These are phyloP conservation scores for Trachymyrmex septentrionalis DNA, from an alignment of 1,140 invertebrate genomes.

Conservation along the genomic window DNA sequence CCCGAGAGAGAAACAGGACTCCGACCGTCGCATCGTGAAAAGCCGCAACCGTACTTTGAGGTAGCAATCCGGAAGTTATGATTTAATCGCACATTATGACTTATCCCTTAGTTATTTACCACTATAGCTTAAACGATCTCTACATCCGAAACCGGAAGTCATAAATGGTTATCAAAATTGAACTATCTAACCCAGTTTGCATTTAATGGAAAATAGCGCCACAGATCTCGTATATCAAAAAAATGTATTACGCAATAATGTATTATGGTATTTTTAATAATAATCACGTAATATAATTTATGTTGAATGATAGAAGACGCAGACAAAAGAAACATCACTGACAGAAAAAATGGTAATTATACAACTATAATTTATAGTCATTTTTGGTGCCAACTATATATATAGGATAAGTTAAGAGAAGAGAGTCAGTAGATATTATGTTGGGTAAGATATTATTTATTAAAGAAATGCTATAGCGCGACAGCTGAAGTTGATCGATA, in stretches of 20 bases:
- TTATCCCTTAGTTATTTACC: not conserved
- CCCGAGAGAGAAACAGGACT: constrained; percentile 68
- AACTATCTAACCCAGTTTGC: not conserved
- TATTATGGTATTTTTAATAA: not conserved
- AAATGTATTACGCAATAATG: not conserved
- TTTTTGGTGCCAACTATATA: too few relatives aligned
- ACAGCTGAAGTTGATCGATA: too few relatives aligned
- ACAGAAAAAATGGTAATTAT: too few relatives aligned
- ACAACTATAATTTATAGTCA: too few relatives aligned
- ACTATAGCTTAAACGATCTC: not conserved
- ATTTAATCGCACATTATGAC: constrained; percentile 45
- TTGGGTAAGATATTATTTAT: too few relatives aligned
- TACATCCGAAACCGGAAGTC: not conserved
- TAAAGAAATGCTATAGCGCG: too few relatives aligned
- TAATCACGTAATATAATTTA: not conserved
- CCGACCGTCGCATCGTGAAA: constrained; percentile 47
- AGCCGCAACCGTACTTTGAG: constrained; percentile 70
- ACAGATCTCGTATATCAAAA: not conserved
- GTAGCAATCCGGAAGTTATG: constrained; percentile 44
- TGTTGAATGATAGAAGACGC: not conserved
- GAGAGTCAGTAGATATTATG: too few relatives aligned
- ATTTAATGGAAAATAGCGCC: not conserved
- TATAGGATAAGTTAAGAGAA: too few relatives aligned
- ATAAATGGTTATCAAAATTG: constrained; percentile 3
- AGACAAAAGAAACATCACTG: not conserved